These are phyloP conservation scores for Drosophila neonasuta DNA, from an alignment of 2,888 invertebrate species.

Conservation along the genomic window DNA sequence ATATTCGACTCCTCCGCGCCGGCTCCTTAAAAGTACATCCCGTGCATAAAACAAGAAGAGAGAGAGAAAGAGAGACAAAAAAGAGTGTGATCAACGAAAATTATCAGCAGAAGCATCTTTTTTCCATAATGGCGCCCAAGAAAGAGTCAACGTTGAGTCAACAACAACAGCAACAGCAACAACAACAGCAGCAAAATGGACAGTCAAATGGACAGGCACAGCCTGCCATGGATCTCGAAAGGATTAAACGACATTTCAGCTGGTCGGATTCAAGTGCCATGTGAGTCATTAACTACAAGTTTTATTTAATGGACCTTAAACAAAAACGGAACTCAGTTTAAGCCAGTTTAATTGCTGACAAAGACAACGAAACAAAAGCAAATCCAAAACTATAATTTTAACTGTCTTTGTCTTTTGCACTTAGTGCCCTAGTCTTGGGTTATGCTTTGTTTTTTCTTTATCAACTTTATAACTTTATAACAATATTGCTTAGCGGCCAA, in stretches of 20 bases:
- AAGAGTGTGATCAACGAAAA: background rate
- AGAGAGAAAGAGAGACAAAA: background rate
- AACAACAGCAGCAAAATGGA: conserved; percentile 46
- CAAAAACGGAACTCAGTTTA: conserved; percentile 44
- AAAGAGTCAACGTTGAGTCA: conserved; percentile 72
- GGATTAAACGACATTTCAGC: conserved; percentile 80
- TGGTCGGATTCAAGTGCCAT: conserved; percentile 81
- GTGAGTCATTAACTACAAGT: conserved; percentile 68
- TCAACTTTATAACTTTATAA: background rate
- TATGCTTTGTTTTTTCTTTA: conserved; percentile 9
- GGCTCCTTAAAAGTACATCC: conserved; percentile 31
- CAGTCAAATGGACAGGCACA: conserved; percentile 46
- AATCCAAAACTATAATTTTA: conserved; percentile 7
- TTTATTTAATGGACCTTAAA: conserved; percentile 19
- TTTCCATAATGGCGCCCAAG: conserved; percentile 68
- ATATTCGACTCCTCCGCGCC: conserved; percentile 32
- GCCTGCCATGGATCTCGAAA: conserved; percentile 76
- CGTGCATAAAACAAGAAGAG: background rate
- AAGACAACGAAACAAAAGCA: conserved; percentile 16
- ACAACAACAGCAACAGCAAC: conserved; percentile 43
- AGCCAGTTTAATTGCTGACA: conserved; percentile 22
- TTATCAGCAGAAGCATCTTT: conserved; percentile 16
- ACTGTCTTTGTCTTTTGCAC: conserved; percentile 34
- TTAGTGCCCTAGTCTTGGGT: conserved; percentile 41
- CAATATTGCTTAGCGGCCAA: conserved; percentile 3